Conservation (phyloP, 2,113 vertebrate genomes). For the Actenoides hombroni region DNA sequence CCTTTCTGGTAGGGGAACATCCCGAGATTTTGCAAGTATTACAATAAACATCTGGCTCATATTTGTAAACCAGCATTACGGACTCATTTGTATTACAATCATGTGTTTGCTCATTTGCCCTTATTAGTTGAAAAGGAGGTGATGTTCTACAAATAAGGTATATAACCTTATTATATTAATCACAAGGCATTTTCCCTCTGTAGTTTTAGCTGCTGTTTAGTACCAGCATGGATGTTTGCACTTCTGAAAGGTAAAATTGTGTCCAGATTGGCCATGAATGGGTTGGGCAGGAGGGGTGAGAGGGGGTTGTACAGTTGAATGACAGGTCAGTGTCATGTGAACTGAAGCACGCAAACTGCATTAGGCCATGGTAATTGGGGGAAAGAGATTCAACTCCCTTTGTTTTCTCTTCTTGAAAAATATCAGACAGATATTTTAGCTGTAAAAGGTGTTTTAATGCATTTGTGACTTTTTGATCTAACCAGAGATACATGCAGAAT, state of each 20-base stretch:
- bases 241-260: background rate
- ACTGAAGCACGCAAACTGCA: background rate
- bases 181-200: background rate
- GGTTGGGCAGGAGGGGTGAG: background rate
- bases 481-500: background rate
- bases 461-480: constrained; percentile 26
- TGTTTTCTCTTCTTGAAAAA: constrained; percentile 20
- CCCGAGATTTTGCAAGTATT: background rate
- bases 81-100: background rate
- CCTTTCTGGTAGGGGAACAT: background rate
- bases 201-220: background rate
- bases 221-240: background rate
- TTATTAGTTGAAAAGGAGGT: background rate
- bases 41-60: background rate
- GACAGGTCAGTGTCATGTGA: constrained; percentile 23
- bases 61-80: background rate
- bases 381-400: background rate
- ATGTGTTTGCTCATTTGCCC: background rate
- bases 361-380: background rate
- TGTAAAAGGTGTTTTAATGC: background rate
- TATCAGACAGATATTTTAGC: background rate
- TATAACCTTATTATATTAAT: background rate
- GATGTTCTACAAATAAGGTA: background rate
- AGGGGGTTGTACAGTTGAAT: background rate
- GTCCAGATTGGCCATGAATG: background rate